Percentiles rank a stretch among this genome's conserved stretches.
phyloP scores from a whole-genome alignment of 2,797 vertebrate genomes.

The Poeciliopsis gracilis region DNA sequence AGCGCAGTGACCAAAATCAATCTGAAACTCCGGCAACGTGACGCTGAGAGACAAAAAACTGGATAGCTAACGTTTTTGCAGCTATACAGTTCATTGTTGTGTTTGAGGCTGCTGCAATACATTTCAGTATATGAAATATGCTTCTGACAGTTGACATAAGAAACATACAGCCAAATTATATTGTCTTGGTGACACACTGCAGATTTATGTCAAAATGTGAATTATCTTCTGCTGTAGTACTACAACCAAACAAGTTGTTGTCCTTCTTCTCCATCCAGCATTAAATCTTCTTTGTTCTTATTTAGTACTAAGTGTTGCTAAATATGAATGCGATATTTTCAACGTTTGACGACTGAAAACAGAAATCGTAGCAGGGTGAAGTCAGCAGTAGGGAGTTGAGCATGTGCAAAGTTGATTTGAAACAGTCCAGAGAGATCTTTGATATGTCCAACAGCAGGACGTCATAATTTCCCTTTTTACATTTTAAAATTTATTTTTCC shows the following conservation, averaged over 20 bases:
- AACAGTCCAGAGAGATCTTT: not conserved
- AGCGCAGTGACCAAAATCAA: slow-evolving; percentile 10
- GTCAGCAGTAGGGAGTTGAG: slow-evolving; percentile 16
- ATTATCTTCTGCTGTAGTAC: slow-evolving; percentile 36
- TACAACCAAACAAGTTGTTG: slow-evolving; percentile 17
- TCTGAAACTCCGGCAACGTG: slow-evolving; percentile 14
- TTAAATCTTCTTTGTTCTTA: slow-evolving; percentile 8
- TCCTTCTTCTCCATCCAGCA: slow-evolving; percentile 49
- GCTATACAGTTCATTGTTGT: slow-evolving; percentile 13
- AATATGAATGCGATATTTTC: slow-evolving; percentile 52
- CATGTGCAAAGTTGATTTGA: slow-evolving; percentile 6
- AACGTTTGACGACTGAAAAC: slow-evolving; percentile 39
- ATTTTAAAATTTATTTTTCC: too few relatives aligned
- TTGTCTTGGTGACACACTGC: slow-evolving; percentile 21
- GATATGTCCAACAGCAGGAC: not conserved
- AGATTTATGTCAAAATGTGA: slow-evolving; percentile 51
- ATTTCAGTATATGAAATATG: slow-evolving; percentile 7
- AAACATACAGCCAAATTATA: slow-evolving; percentile 30
- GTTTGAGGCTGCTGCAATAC: slow-evolving; percentile 5
- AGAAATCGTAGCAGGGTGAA: slow-evolving; percentile 27
- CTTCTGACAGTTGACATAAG: slow-evolving; percentile 18
- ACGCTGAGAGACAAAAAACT: not conserved
- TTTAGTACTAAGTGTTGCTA: slow-evolving; percentile 32
- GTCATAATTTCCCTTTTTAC: not conserved
- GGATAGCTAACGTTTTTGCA: not conserved